phyloP scores from a whole-genome alignment of 2,797 vertebrate genomes.

The Aulostomus chinensis region DNA sequence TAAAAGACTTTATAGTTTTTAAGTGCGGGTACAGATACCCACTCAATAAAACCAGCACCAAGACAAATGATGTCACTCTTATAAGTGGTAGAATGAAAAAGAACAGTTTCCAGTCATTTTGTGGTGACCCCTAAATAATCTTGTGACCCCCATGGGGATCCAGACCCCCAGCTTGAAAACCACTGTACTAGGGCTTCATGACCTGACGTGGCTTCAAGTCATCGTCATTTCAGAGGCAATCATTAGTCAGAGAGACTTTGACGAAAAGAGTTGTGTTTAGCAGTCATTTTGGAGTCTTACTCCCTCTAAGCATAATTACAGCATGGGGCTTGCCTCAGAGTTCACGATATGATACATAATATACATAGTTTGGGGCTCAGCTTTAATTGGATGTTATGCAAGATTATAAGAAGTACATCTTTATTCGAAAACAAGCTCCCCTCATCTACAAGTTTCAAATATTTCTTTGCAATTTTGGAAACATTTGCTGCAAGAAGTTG shows the following conservation, averaged over 20 bases:
- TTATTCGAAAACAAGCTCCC: too few relatives aligned
- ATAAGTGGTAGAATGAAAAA: too few relatives aligned
- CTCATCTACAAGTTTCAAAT: too few relatives aligned
- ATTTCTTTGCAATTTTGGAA: too few relatives aligned
- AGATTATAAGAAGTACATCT: neutral
- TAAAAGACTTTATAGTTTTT: too few relatives aligned
- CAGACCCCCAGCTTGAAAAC: constrained; percentile 8
- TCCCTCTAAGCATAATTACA: constrained; percentile 32
- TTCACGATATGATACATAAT: neutral
- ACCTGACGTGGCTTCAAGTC: constrained; percentile 15
- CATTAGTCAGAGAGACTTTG: constrained; percentile 28
- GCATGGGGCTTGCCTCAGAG: neutral
- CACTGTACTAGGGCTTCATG: constrained; percentile 26
- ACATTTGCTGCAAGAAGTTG: too few relatives aligned
- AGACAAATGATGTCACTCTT: too few relatives aligned
- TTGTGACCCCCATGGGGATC: too few relatives aligned
- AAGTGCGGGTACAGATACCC: too few relatives aligned
- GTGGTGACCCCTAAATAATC: too few relatives aligned
- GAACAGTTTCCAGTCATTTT: too few relatives aligned
- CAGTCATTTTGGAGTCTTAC: neutral
- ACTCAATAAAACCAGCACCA: too few relatives aligned
- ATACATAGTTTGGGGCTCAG: neutral
- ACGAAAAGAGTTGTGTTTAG: constrained; percentile 9
- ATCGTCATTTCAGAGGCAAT: constrained; percentile 21
- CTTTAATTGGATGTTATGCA: neutral